Percentiles rank a stretch among this genome's conserved stretches.
These are phyloP conservation scores for Hiodon tergisus DNA, from an alignment of 2,113 vertebrate species.

Conservation along the genomic window DNA sequence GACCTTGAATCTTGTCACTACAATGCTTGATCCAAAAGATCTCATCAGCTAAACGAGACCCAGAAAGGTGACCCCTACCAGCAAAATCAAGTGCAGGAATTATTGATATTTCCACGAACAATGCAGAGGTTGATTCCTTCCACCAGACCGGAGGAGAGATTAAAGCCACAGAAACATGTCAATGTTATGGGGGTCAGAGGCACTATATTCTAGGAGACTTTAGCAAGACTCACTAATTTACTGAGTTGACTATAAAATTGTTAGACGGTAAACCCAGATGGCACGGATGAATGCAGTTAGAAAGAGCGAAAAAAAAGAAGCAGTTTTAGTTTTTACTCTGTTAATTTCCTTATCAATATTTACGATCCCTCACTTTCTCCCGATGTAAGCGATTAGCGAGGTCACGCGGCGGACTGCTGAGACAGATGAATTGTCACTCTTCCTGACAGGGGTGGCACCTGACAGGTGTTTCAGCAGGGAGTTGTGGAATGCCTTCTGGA, in stretches of 20 bases:
- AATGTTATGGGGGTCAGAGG: conserved; percentile 18
- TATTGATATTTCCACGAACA: conserved; percentile 42
- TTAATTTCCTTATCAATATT: conserved; percentile 47
- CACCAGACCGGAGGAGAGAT: conserved; percentile 29
- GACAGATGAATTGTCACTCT: conserved; percentile 23
- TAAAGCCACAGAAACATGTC: conserved; percentile 25
- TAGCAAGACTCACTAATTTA: conserved; percentile 25
- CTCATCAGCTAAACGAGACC: conserved; percentile 28
- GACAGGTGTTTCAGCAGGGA: background rate
- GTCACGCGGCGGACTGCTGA: conserved; percentile 24
- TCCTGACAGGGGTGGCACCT: background rate
- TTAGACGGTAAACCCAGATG: background rate
- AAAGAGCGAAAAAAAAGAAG: background rate
- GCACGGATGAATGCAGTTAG: background rate
- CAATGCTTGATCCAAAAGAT: conserved; percentile 37
- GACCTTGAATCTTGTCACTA: conserved; percentile 37
- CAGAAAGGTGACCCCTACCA: conserved; percentile 28
- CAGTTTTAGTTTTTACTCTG: conserved; percentile 25
- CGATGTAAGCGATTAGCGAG: conserved; percentile 37
- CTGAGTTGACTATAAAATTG: background rate
- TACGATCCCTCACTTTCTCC: conserved; percentile 29
- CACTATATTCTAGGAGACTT: background rate
- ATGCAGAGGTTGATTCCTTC: conserved; percentile 32
- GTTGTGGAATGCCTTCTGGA: background rate
- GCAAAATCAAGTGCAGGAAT: conserved; percentile 40